These are phyloP conservation scores for Drosophila busckii DNA, from an alignment of 1,140 invertebrate genomes.

Conservation along the genomic window DNA sequence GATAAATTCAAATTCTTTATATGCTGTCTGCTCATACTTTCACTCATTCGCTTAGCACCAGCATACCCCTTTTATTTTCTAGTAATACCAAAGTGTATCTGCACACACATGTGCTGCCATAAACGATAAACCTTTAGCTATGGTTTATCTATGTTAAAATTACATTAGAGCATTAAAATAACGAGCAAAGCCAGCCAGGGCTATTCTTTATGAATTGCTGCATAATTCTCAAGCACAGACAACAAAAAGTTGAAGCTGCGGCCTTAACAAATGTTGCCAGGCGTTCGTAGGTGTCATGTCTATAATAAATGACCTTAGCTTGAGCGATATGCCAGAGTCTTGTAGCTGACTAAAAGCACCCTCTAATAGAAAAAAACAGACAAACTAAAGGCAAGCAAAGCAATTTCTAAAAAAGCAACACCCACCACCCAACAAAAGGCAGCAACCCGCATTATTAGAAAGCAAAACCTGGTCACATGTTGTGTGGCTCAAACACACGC, in stretches of 20 bases:
- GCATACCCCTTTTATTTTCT: too few relatives aligned
- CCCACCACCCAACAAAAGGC: slow-evolving; percentile 21
- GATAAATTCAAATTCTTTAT: too few relatives aligned
- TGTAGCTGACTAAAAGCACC: slow-evolving; percentile 60
- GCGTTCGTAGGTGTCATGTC: slow-evolving; percentile 57
- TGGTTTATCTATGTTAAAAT: slow-evolving; percentile 58
- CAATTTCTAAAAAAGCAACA: slow-evolving; percentile 41
- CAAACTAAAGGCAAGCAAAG: slow-evolving; percentile 27
- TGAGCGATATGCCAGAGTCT: slow-evolving; percentile 51
- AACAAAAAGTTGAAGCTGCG: slow-evolving; percentile 37
- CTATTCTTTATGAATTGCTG: slow-evolving; percentile 69
- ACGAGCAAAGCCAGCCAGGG: too few relatives aligned
- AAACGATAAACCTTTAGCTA: slow-evolving; percentile 47
- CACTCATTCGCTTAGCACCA: too few relatives aligned
- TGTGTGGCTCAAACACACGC: slow-evolving; percentile 41
- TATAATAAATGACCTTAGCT: slow-evolving; percentile 72
- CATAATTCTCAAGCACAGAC: slow-evolving; percentile 55
- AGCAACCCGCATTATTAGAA: slow-evolving; percentile 16
- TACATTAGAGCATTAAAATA: slow-evolving; percentile 44
- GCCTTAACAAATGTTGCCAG: slow-evolving; percentile 59
- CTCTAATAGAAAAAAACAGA: slow-evolving; percentile 61
- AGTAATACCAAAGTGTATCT: too few relatives aligned
- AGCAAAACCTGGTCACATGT: slow-evolving; percentile 41
- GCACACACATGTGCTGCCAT: slow-evolving; percentile 23
- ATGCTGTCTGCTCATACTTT: too few relatives aligned